Base-by-base conservation (phyloP, 2,888 invertebrate species). In the Nebria brevicollis region DNA sequence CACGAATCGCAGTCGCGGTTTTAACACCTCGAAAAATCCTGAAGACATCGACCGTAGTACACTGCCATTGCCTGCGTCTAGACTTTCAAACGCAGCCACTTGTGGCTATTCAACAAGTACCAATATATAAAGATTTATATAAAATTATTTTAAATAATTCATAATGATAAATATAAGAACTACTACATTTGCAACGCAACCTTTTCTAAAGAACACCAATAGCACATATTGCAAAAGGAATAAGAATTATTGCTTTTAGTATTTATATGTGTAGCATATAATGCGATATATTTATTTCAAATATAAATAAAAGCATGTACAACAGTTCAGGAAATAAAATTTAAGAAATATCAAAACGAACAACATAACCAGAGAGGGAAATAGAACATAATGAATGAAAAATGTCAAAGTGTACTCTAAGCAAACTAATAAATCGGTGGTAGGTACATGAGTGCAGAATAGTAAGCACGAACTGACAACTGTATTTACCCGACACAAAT, bases 401-500 rank as follows among this genome's bases (percentile, higher is more conserved):
- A 76, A 72, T 64, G 15, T 65, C 65, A 64, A 7, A 64, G 64
- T 72, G 77, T 72, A 34, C 70, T 72, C n/a, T 77, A 54, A 77
- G 72, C 77, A 72, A 72, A 77, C 72, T 34, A 77, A 77, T 77
- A 77, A 77, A 77, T 77, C 77, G 64, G 54, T 72, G 72, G 77
- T 72, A 77, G 72, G 77, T 72, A 77, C n/a, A 34, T 72, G 77
- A 41, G 73, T 34, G 34, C 13, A 20, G 34, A 64, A 65, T 34
- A 65, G 43, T 20, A 64, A 75, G 64, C 54, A 75, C 11, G 26
- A 75, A 79, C 74, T 75, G 75, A 75, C 74, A 68, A 68, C 43
- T 75, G 66, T 79, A 75, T 79, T 79, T 75, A 79, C 75, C 20
- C 70, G 34, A 68, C 74, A 79, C 79, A 79, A 75, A 79, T 79